Conservation (phyloP, 2,797 vertebrate genomes). For the Vireo griseus region DNA sequence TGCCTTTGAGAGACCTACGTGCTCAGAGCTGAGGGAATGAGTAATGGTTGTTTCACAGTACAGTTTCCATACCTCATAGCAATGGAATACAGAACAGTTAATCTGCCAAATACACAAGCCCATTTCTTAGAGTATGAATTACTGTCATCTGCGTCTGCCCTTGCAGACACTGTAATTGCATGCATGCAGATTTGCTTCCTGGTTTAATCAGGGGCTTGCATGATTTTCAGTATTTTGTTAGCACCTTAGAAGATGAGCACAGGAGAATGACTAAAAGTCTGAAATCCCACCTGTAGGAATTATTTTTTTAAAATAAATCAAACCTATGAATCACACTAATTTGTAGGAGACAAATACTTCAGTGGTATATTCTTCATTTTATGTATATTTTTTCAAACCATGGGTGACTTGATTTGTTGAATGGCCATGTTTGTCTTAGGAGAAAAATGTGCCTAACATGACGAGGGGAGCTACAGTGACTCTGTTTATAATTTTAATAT, state of each 20-base stretch:
- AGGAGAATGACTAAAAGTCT: neutral
- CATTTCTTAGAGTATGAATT: slow-evolving; percentile 72
- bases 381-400: neutral
- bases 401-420: neutral
- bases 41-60: slow-evolving; percentile 72
- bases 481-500: slow-evolving; percentile 8
- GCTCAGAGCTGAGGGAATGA: slow-evolving; percentile 63
- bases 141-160: slow-evolving; percentile 68
- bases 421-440: neutral
- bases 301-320: neutral
- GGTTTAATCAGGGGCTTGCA: slow-evolving; percentile 42
- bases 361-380: neutral
- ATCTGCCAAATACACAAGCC: slow-evolving; percentile 76
- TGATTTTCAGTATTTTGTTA: slow-evolving; percentile 27
- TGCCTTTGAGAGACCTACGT: slow-evolving; percentile 51
- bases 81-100: slow-evolving; percentile 76
- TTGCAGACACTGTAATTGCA: slow-evolving; percentile 67
- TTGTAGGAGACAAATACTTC: slow-evolving; percentile 2
- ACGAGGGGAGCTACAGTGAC: neutral
- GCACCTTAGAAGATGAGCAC: neutral
- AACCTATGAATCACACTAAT: neutral
- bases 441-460: neutral
- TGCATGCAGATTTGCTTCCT: slow-evolving; percentile 63
- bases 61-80: slow-evolving; percentile 81
- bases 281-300: neutral